Evolutionary conservation across 2,888 invertebrate species (phyloP).

Genomic region (Tenthredo distinguenda): DNA sequence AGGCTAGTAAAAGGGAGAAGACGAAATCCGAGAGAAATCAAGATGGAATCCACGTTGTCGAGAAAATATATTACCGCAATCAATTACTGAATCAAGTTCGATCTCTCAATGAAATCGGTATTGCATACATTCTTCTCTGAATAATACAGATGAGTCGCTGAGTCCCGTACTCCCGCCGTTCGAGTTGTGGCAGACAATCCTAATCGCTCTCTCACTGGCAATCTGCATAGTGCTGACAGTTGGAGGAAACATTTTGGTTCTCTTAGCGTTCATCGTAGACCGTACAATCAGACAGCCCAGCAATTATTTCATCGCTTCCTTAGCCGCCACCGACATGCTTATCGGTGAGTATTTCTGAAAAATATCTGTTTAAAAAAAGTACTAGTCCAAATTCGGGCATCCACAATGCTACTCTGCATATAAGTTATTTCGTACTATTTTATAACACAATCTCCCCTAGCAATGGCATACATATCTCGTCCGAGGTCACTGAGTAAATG

Average conservation of each 20-base stretch:
- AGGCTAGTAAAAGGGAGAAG: not conserved
- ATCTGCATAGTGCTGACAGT: constrained; percentile 95
- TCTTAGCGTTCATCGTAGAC: constrained; percentile 96
- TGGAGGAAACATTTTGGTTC: constrained; percentile 96
- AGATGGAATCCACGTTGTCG: not conserved
- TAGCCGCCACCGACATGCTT: constrained; percentile 97
- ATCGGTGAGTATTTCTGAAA: constrained; percentile 85
- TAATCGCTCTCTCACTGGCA: constrained; percentile 92
- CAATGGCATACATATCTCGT: constrained; percentile 2
- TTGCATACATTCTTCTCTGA: not conserved
- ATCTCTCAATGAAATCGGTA: not conserved
- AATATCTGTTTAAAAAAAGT: not conserved
- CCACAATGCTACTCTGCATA: not conserved
- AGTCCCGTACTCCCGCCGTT: constrained; percentile 89
- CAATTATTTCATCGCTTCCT: constrained; percentile 99
- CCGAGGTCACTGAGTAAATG: constrained; percentile 3
- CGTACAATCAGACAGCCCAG: constrained; percentile 96
- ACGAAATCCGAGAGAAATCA: not conserved
- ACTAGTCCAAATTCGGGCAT: not conserved
- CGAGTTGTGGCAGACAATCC: constrained; percentile 92
- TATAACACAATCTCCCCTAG: not conserved
- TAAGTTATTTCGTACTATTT: not conserved
- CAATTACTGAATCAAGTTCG: not conserved
- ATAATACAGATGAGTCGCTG: constrained; percentile 63
- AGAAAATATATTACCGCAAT: not conserved